Evolutionary conservation across 2,113 vertebrate genomes (phyloP).

Genomic region (Vidua macroura): DNA sequence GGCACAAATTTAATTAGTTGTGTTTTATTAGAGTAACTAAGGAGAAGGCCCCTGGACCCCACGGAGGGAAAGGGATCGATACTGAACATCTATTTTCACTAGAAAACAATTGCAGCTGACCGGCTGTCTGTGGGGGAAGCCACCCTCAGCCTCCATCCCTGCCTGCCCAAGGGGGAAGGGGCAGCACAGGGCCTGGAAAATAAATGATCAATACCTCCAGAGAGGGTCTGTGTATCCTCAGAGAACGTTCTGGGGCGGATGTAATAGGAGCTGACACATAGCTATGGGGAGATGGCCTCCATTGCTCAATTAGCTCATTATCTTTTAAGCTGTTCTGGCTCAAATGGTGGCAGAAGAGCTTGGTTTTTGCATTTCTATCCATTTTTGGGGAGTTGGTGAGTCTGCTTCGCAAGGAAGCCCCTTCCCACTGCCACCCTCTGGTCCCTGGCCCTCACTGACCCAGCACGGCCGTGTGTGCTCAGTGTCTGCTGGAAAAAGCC

Average conservation of each 20-base stretch:
- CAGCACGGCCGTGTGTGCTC: rapidly evolving
- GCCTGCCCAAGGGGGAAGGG: not conserved
- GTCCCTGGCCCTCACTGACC: not conserved
- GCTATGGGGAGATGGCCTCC: constrained; percentile 31
- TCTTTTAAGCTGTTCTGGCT: not conserved
- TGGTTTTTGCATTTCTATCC: not conserved
- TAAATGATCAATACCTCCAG: constrained; percentile 21
- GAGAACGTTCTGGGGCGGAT: not conserved
- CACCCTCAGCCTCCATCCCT: not conserved
- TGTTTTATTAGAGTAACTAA: constrained; percentile 60
- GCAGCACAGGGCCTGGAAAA: not conserved
- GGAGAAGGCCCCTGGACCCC: constrained; percentile 25
- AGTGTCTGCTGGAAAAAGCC: not conserved
- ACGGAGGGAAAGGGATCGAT: constrained; percentile 32
- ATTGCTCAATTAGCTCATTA: constrained; percentile 2
- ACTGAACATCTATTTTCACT: constrained; percentile 51
- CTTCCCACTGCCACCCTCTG: not conserved
- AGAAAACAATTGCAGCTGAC: constrained; percentile 33
- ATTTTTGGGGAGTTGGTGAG: not conserved
- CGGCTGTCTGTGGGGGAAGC: not conserved
- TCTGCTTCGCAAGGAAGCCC: not conserved
- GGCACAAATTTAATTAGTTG: constrained; percentile 35
- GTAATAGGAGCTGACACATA: constrained; percentile 42
- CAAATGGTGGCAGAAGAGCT: not conserved
- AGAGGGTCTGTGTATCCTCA: constrained; percentile 16